These are phyloP conservation scores for Agonopterix subpropinquella DNA, from an alignment of 2,888 invertebrate genomes.

Conservation along the genomic window DNA sequence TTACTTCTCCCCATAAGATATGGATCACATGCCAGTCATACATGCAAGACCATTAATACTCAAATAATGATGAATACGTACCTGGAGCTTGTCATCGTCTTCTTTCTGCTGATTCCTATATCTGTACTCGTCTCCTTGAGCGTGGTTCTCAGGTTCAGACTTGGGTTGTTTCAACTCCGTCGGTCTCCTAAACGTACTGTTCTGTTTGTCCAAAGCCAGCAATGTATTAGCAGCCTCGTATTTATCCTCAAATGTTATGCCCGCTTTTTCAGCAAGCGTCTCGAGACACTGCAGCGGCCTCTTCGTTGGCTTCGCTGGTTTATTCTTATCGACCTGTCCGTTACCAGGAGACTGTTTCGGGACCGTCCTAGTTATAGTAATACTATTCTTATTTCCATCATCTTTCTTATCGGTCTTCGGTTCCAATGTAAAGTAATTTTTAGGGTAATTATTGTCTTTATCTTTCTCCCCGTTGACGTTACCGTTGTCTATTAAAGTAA, in stretches of 20 bases:
- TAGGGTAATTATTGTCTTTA: conserved; percentile 53
- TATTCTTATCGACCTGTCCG: conserved; percentile 45
- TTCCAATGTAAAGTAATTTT: conserved; percentile 64
- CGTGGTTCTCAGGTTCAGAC: conserved; percentile 50
- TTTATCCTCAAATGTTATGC: conserved; percentile 84
- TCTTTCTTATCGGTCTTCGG: conserved; percentile 65
- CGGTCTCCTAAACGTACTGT: conserved; percentile 60
- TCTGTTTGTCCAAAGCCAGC: conserved; percentile 79
- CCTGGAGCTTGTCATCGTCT: conserved; percentile 69
- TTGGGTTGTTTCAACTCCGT: conserved; percentile 57
- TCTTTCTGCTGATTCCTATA: conserved; percentile 64
- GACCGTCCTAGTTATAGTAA: conserved; percentile 62
- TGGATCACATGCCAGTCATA: no score
- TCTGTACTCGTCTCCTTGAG: conserved; percentile 52
- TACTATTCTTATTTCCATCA: conserved; percentile 68
- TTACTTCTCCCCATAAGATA: no score
- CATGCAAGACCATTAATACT: no score
- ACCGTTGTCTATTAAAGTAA: conserved; percentile 60
- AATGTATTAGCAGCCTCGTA: conserved; percentile 82
- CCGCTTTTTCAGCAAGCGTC: conserved; percentile 83
- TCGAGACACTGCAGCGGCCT: conserved; percentile 80
- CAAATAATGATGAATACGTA: conserved; percentile 12
- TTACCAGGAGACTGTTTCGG: conserved; percentile 51
- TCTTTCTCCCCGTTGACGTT: conserved; percentile 54
- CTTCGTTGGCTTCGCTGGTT: conserved; percentile 46